Percentiles rank a stretch among this genome's conserved stretches.
Evolutionary conservation across 2,888 invertebrate species (phyloP).

Genomic region (Amiota mariae): DNA sequence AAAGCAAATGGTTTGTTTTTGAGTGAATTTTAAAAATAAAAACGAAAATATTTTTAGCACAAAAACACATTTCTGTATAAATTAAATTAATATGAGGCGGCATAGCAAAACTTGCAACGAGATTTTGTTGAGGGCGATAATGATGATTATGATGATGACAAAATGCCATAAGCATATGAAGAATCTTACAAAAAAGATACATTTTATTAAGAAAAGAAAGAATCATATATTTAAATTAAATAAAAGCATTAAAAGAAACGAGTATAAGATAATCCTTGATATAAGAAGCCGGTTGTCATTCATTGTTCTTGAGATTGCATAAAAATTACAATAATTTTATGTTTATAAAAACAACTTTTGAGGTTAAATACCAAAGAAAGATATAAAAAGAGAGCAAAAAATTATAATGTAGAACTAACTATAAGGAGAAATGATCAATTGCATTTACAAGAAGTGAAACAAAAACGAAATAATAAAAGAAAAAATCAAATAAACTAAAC

Average conservation of each 20-base stretch:
- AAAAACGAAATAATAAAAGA: background rate
- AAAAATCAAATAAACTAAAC: slow-evolving; percentile 1
- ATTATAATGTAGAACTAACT: background rate
- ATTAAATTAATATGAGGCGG: too few relatives aligned
- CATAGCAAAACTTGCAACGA: too few relatives aligned
- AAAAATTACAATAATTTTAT: background rate
- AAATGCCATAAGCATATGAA: too few relatives aligned
- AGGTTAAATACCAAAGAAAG: slow-evolving; percentile 53
- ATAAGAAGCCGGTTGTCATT: slow-evolving; percentile 41
- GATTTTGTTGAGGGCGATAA: too few relatives aligned
- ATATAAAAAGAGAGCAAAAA: slow-evolving; percentile 34
- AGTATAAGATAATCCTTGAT: too few relatives aligned
- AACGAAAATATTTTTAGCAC: slow-evolving; percentile 35
- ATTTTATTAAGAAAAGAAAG: too few relatives aligned
- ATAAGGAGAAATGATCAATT: background rate
- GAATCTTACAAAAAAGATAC: too few relatives aligned
- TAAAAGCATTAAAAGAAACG: too few relatives aligned
- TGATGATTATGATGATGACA: too few relatives aligned
- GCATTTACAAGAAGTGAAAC: background rate
- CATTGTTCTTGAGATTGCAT: slow-evolving; percentile 14
- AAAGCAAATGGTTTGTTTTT: background rate
- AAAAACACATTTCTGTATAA: background rate
- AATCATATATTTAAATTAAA: too few relatives aligned
- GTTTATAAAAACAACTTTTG: slow-evolving; percentile 49
- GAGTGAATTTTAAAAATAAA: slow-evolving; percentile 32